phyloP scores from a whole-genome alignment of 2,113 vertebrate species.

The Coptodon rendalli region DNA sequence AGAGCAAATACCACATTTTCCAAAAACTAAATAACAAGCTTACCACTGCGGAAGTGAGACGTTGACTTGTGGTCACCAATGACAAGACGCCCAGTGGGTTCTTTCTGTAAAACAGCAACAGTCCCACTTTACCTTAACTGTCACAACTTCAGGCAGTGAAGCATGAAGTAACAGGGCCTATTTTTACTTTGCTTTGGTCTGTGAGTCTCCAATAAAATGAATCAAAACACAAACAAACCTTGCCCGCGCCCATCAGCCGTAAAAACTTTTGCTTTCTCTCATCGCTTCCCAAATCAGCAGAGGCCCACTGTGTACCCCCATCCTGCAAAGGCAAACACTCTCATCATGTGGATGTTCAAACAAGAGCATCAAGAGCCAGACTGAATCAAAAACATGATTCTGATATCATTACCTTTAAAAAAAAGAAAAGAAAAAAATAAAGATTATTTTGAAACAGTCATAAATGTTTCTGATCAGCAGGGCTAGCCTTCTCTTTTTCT shows the following conservation, averaged over 20 bases:
- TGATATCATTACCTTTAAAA: not conserved
- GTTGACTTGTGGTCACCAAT: constrained; percentile 76
- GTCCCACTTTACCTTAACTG: not conserved
- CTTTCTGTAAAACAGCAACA: constrained; percentile 55
- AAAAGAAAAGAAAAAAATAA: fast-evolving
- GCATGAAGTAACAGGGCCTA: not conserved
- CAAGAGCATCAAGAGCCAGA: not conserved
- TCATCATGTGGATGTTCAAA: not conserved
- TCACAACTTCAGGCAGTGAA: not conserved
- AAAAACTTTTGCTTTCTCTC: constrained; percentile 76
- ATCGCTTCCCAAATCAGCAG: constrained; percentile 82
- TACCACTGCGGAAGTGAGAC: constrained; percentile 70
- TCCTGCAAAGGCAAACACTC: constrained; percentile 18
- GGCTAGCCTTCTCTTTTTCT: not conserved
- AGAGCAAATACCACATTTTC: not conserved
- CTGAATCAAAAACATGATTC: not conserved
- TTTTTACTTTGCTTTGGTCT: not conserved
- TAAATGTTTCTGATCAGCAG: not conserved
- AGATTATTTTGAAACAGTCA: not conserved
- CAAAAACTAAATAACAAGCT: not conserved
- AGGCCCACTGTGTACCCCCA: constrained; percentile 82
- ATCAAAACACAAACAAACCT: constrained; percentile 46
- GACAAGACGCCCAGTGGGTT: constrained; percentile 71
- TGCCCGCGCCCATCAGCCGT: constrained; percentile 72
- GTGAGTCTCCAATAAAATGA: not conserved